phyloP scores from a whole-genome alignment of 2,888 invertebrate genomes.

The Polydrusus tereticollis region DNA sequence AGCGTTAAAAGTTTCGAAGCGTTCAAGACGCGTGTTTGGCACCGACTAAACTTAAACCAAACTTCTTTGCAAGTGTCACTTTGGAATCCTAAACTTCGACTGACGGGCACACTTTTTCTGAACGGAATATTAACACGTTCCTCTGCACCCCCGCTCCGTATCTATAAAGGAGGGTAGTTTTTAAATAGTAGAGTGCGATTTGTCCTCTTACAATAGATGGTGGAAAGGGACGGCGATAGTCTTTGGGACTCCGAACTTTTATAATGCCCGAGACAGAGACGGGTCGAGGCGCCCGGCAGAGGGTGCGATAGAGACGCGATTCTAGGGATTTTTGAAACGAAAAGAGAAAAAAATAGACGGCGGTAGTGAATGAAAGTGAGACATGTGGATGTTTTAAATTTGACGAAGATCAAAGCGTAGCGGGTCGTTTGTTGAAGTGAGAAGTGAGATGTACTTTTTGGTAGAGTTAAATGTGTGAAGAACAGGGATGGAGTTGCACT shows the following conservation, averaged over 20 bases:
- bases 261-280: conserved; percentile 50
- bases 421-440: conserved; percentile 55
- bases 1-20: conserved; percentile 17
- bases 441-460: conserved; percentile 51
- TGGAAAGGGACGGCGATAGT: conserved; percentile 51
- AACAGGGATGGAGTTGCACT: conserved; percentile 29
- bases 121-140: conserved; percentile 55
- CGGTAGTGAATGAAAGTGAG: conserved; percentile 62
- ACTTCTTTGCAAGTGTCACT: conserved; percentile 47
- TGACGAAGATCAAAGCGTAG: conserved; percentile 59
- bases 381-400: conserved; percentile 60
- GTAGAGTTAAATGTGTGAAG: conserved; percentile 39
- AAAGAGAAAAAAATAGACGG: conserved; percentile 65
- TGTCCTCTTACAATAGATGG: conserved; percentile 55
- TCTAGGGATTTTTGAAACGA: conserved; percentile 49
- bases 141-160: conserved; percentile 29
- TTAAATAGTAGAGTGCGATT: conserved; percentile 65
- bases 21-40: conserved; percentile 25
- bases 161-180: conserved; percentile 67
- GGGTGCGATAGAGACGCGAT: conserved; percentile 30
- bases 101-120: conserved; percentile 65
- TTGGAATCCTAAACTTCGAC: conserved; percentile 51
- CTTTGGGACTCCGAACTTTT: conserved; percentile 66
- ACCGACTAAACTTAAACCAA: conserved; percentile 37
- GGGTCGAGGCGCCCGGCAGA: conserved; percentile 50